Conservation (phyloP, 2,797 vertebrate genomes). For the Eremophila alpestris region DNA sequence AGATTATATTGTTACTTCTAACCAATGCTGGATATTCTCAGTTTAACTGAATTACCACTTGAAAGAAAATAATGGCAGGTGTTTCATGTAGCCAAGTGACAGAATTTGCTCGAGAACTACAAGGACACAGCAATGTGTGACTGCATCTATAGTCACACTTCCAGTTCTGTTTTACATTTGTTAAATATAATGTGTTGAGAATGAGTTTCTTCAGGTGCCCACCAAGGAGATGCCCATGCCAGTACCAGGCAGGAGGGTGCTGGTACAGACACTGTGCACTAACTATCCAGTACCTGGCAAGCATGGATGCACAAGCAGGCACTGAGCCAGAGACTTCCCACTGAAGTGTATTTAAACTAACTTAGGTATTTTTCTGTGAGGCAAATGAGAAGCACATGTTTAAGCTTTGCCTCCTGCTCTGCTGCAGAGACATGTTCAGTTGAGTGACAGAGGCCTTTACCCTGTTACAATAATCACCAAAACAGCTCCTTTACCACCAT, state of each 20-base stretch:
- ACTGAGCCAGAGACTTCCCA: background rate
- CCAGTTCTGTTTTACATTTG: background rate
- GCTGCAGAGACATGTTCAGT: background rate
- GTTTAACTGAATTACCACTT: slow-evolving; percentile 40
- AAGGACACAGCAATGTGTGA: background rate
- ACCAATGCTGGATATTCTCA: background rate
- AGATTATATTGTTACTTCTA: background rate
- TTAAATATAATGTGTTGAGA: background rate
- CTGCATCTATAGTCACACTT: background rate
- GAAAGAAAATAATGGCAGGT: slow-evolving; percentile 23
- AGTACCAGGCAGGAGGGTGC: background rate
- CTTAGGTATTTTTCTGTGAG: background rate
- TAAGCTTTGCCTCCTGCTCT: background rate
- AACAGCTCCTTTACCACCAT: background rate
- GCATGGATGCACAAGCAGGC: background rate
- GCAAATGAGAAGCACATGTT: background rate
- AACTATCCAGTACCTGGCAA: background rate
- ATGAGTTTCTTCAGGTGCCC: background rate
- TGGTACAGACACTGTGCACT: background rate
- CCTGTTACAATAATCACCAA: background rate
- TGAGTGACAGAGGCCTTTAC: background rate
- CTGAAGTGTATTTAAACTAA: background rate
- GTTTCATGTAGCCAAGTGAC: background rate
- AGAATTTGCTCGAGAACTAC: background rate
- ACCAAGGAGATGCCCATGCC: background rate